These are phyloP conservation scores for Epistrophella euchroma DNA, from an alignment of 2,888 invertebrate species.

Conservation along the genomic window DNA sequence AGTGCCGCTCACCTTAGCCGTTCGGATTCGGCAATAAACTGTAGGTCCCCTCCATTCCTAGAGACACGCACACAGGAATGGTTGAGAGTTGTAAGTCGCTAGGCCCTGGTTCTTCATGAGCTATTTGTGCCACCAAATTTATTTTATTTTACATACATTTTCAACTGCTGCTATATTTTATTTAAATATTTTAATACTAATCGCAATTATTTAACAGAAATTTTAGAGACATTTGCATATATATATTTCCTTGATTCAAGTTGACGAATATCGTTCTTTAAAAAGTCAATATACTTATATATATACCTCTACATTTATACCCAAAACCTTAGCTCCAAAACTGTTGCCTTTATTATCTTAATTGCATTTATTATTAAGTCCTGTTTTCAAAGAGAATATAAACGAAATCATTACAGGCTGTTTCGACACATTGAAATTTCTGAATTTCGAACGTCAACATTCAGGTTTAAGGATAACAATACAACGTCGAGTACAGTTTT, in stretches of 20 bases:
- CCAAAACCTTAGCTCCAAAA: neutral
- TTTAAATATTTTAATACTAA: too few species aligned
- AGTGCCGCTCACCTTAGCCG: too few species aligned
- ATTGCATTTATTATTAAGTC: constrained; percentile 70
- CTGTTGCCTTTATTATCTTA: constrained; percentile 31
- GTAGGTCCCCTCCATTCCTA: too few species aligned
- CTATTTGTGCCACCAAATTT: too few species aligned
- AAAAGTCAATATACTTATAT: neutral
- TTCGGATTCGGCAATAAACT: too few species aligned
- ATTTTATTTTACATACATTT: too few species aligned
- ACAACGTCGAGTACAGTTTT: neutral
- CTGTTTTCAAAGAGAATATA: constrained; percentile 26
- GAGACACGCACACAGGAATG: too few species aligned
- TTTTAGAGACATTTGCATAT: too few species aligned
- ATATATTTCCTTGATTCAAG: neutral
- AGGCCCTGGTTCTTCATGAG: too few species aligned
- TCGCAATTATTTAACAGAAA: too few species aligned
- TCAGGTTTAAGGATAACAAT: constrained; percentile 1
- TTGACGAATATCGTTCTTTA: neutral
- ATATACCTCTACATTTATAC: neutral
- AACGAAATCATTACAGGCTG: constrained; percentile 17
- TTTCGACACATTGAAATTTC: constrained; percentile 4
- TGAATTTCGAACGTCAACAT: neutral
- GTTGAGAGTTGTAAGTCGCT: too few species aligned
- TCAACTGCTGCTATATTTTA: too few species aligned